A percentile compares a stretch with the other conserved stretches of the same genome.
Conservation (phyloP, 2,888 invertebrate genomes). For the Perdita meconis region DNA sequence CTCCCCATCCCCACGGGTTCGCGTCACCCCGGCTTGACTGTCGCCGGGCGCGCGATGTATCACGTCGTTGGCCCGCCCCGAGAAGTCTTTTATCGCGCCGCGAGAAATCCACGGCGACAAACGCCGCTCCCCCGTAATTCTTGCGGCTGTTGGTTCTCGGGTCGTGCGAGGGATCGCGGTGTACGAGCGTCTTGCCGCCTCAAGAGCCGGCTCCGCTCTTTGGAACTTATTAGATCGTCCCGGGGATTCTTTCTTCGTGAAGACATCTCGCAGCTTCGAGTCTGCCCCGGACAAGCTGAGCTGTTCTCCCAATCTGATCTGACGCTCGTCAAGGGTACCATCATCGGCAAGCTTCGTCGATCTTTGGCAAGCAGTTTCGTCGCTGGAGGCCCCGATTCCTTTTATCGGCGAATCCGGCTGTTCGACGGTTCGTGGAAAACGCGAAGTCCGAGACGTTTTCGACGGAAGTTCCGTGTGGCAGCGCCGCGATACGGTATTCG, state of each 20-base stretch:
- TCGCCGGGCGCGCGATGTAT: neutral
- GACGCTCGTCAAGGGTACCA: neutral
- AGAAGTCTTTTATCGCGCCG: constrained; percentile 22
- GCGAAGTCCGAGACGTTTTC: neutral
- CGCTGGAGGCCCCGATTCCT: neutral
- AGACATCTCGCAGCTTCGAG: neutral
- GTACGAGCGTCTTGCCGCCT: neutral
- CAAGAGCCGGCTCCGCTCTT: neutral
- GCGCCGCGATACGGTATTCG: neutral
- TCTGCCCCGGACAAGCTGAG: neutral
- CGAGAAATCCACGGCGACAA: constrained; percentile 25
- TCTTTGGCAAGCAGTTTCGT: neutral
- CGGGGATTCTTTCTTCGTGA: neutral
- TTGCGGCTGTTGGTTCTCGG: neutral
- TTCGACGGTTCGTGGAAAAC: neutral
- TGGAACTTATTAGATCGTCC: neutral
- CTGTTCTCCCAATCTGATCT: neutral
- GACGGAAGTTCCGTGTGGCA: neutral
- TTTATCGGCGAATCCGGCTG: neutral
- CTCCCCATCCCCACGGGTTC: neutral
- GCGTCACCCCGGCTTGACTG: neutral
- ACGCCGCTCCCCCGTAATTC: neutral
- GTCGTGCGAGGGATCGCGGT: neutral
- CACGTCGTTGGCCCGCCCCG: constrained; percentile 10
- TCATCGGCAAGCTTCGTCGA: neutral